Base-by-base conservation (phyloP, 2,113 vertebrate species). In the Fregata magnificens region DNA sequence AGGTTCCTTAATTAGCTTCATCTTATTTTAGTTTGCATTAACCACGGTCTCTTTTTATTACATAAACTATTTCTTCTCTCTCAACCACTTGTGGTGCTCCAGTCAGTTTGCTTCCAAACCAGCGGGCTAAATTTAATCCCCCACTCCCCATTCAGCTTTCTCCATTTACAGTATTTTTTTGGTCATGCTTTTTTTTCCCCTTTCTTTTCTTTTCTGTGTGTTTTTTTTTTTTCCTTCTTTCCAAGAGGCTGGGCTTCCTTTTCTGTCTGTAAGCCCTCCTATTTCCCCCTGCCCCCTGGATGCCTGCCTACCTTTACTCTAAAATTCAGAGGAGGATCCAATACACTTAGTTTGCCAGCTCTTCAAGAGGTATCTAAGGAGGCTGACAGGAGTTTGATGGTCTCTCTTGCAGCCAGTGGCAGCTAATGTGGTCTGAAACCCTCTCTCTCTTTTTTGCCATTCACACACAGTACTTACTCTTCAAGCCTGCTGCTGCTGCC, bases 281-380 rank as follows among this genome's bases (percentile, higher is more conserved):
- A 95, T 96, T 93, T 96, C 94, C 97, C 96, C 90, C 95, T 98
- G 89, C 96, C 97, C 96, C 97, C 96, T 98, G 97, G 98, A 98
- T 97, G 90, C 98, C 97, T 98, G 98, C 98, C 98, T 98, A 98
- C 98, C 98, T 98, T 98, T 97, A 97, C 97, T 97, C 96, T 97
- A 94, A 97, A 95, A 93, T 97, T 92, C 97, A 93, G 96, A 98
- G 97, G 98, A 98, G 98, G 97, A 97, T 98, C 96, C 82, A 98
- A 98, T 98, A 91, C 95, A 97, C 92, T 96, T 95, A 93, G 95
- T 95, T 93, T 95, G 95, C 97, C 97, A 98, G 97, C 98, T 97
- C 95, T 97, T 97, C 97, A 95, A 88, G 98, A 98, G 98, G 97
- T 93, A 98, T 98, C 96, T 98, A 97, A 98, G 94, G 95, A 98